Percentiles rank a stretch among this genome's conserved stretches.
phyloP scores from a whole-genome alignment of 2,888 invertebrate genomes.

The Priocnemis perturbator region DNA sequence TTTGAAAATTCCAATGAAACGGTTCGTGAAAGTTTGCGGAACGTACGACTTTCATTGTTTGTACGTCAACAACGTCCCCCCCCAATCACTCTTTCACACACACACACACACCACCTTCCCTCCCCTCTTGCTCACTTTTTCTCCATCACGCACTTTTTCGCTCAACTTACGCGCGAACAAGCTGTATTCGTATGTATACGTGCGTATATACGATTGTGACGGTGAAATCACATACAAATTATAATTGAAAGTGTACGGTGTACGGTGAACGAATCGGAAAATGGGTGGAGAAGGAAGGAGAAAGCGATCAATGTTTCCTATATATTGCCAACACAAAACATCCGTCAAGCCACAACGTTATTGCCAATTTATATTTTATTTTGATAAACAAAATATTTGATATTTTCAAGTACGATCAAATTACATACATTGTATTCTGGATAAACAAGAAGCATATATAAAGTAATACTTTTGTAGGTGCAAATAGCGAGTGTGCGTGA shows the following conservation, averaged over 20 bases:
- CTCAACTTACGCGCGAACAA: background rate
- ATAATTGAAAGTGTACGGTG: too few species aligned
- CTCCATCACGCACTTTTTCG: too few species aligned
- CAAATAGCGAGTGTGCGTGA: background rate
- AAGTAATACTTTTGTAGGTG: constrained; percentile 13
- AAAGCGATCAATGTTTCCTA: constrained; percentile 59
- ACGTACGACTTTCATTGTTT: too few species aligned
- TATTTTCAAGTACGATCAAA: constrained; percentile 60
- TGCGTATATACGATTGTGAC: too few species aligned
- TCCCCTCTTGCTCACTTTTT: too few species aligned
- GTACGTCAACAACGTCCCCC: too few species aligned
- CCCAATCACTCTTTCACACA: too few species aligned
- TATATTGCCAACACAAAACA: constrained; percentile 56
- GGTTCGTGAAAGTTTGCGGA: too few species aligned
- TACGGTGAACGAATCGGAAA: background rate
- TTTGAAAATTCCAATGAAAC: too few species aligned
- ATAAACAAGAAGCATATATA: constrained; percentile 13
- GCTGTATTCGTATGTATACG: too few species aligned
- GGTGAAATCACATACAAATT: too few species aligned
- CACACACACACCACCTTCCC: too few species aligned
- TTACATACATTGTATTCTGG: constrained; percentile 37
- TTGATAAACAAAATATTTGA: constrained; percentile 65
- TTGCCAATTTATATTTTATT: constrained; percentile 72
- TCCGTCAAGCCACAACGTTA: constrained; percentile 61
- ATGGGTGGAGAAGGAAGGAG: constrained; percentile 43